Base-by-base conservation (phyloP, 2,888 invertebrate species). In the Drosophila kambysellisi region DNA sequence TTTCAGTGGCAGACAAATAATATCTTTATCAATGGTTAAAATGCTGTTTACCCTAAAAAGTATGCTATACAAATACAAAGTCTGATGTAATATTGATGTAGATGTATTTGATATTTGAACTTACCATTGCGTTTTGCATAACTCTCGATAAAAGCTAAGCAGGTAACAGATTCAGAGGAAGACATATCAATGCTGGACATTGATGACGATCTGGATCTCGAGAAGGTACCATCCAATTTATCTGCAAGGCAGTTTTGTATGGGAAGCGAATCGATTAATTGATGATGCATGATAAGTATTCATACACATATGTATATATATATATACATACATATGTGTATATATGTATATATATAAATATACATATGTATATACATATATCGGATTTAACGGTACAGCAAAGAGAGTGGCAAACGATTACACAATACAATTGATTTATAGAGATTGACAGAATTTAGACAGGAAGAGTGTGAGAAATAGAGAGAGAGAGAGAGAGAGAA, bases 161-260 rank as follows among this genome's bases (percentile, higher is more conserved):
- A 98, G 95, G 98, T 98, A 92, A 99, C 97, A 93, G 98, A 97
- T 95, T 99, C 99, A 90, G 97, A 96, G 92, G 97, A 96, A 94
- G 99, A 98, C 95, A 98, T 98, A 94, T 99, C 99, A 93, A 99
- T 95, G 94, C 98, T 99, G 92, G 98, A 98, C 97, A 98, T 98
- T 94, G 98, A 98, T 94, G 98, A 98, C 93, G 98, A 98, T 92
- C 99, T 96, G 86, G 99, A 99, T 93, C 99, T 95, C 91, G 98
- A 98, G 95, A 99, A 99, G 90, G 98, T 97, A 94, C 96, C 97
- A 95, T 99, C 99, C 95, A 98, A 95, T 95, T 98, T 98, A 95
- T 99, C 98, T 98, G 95, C 95, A 94, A 96, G 96, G 96, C 94
- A 96, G 61, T 48, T 61, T 35, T 64, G 52, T 58, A 69, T 57